These are phyloP conservation scores for Rhagoletis pomonella DNA, from an alignment of 1,140 invertebrate genomes.

Conservation along the genomic window DNA sequence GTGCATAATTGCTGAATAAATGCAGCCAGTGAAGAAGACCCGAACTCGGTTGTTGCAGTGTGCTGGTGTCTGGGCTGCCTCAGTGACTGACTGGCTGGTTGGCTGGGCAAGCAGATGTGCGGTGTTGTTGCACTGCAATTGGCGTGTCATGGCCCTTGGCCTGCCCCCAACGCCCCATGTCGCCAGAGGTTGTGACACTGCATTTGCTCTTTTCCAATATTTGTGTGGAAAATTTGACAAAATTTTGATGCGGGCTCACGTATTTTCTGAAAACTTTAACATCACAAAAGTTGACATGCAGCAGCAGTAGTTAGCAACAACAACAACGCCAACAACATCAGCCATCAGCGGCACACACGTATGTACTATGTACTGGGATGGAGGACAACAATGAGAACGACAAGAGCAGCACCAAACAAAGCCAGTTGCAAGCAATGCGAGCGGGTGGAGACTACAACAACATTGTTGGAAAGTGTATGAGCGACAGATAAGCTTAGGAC, in stretches of 20 bases:
- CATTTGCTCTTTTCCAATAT: slow-evolving; percentile 36
- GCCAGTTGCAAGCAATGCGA: too few species aligned
- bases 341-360: neutral
- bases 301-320: neutral
- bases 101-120: neutral
- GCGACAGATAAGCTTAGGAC: neutral
- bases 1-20: neutral
- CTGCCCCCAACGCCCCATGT: neutral
- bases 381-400: neutral
- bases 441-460: neutral
- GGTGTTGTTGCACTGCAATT: neutral
- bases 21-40: neutral
- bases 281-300: slow-evolving; percentile 33
- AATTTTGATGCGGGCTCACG: slow-evolving; percentile 55
- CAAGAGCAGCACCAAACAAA: neutral
- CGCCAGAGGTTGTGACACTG: slow-evolving; percentile 13
- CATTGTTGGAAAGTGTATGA: neutral
- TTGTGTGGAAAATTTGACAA: slow-evolving; percentile 47
- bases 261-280: slow-evolving; percentile 42
- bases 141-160: slow-evolving; percentile 20
- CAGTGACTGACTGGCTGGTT: neutral
- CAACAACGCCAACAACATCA: neutral
- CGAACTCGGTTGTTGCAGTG: neutral
- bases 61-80: neutral
- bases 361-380: neutral